A percentile compares a stretch with the other conserved stretches of the same genome.
Conservation (phyloP, 2,797 vertebrate species). For the Iguana delicatissima region DNA sequence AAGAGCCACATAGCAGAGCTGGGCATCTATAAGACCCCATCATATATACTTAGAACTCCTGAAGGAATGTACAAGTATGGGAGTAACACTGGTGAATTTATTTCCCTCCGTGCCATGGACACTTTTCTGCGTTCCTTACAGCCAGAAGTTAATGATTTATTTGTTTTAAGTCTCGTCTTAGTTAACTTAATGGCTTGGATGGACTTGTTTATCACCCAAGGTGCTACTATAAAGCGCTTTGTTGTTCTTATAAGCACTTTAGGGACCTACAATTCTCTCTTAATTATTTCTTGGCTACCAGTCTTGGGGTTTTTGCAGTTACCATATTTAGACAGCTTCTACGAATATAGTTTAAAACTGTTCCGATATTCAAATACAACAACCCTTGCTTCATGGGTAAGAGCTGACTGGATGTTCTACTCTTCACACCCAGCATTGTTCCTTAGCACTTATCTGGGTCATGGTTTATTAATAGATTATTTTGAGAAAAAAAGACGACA, state of each 20-base stretch:
- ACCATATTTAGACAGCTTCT: conserved; percentile 93
- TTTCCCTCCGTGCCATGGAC: conserved; percentile 95
- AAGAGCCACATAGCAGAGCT: conserved; percentile 89
- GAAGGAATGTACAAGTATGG: conserved; percentile 97
- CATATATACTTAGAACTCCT: conserved; percentile 95
- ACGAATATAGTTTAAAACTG: conserved; percentile 95
- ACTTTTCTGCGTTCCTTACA: conserved; percentile 95
- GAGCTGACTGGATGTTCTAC: conserved; percentile 98
- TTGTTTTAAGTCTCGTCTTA: conserved; percentile 95
- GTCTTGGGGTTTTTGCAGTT: conserved; percentile 95
- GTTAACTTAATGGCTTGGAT: conserved; percentile 99
- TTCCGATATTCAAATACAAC: conserved; percentile 96
- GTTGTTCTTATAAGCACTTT: conserved; percentile 98
- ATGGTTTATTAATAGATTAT: conserved; percentile 95
- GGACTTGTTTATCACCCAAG: conserved; percentile 99
- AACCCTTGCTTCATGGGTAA: conserved; percentile 91
- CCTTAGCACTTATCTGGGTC: conserved; percentile 94
- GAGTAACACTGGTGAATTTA: conserved; percentile 93
- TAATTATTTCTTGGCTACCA: conserved; percentile 97
- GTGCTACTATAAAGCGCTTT: conserved; percentile 96
- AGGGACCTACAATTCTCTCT: conserved; percentile 96
- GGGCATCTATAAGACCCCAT: conserved; percentile 89
- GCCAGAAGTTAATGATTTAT: conserved; percentile 97
- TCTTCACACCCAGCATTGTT: conserved; percentile 97
- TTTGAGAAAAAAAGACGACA: conserved; percentile 94